Percentiles rank a stretch among this genome's conserved stretches.
phyloP scores from a whole-genome alignment of 2,888 invertebrate genomes.

The Hedya salicella region DNA sequence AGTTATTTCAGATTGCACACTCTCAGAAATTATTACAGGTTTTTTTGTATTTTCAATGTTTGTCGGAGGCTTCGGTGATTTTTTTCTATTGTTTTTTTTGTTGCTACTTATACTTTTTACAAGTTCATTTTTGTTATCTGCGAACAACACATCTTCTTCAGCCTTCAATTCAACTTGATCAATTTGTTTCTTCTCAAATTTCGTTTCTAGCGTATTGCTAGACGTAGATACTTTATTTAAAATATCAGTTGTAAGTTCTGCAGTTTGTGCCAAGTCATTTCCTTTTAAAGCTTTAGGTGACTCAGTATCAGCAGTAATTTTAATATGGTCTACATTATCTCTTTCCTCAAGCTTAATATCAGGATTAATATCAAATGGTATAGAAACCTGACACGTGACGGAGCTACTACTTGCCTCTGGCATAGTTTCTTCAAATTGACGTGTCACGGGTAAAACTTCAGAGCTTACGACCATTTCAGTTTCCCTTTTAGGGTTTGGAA shows the following conservation, averaged over 20 bases:
- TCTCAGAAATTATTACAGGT: slow-evolving; percentile 1
- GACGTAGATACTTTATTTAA: background rate
- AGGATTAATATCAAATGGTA: slow-evolving; percentile 44
- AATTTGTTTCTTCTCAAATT: background rate
- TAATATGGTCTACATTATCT: background rate
- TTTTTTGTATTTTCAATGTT: slow-evolving; percentile 3
- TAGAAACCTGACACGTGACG: too few relatives aligned
- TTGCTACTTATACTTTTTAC: background rate
- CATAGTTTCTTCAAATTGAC: slow-evolving; percentile 43
- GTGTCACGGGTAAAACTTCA: background rate
- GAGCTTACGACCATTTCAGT: slow-evolving; percentile 3
- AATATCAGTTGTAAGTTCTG: background rate
- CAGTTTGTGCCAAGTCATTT: background rate
- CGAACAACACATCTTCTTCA: background rate
- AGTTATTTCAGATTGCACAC: background rate
- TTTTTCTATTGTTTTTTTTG: slow-evolving; percentile 47
- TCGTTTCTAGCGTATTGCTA: background rate
- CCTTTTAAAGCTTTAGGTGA: slow-evolving; percentile 44
- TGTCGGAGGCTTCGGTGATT: slow-evolving; percentile 49
- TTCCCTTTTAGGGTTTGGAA: slow-evolving; percentile 49
- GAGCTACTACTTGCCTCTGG: slow-evolving; percentile 48
- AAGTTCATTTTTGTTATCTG: background rate
- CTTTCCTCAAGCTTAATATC: slow-evolving; percentile 9
- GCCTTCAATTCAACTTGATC: background rate
- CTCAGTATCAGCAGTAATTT: slow-evolving; percentile 15